These are phyloP conservation scores for Ammodytes dubius DNA, from an alignment of 2,113 vertebrate species.

Conservation along the genomic window DNA sequence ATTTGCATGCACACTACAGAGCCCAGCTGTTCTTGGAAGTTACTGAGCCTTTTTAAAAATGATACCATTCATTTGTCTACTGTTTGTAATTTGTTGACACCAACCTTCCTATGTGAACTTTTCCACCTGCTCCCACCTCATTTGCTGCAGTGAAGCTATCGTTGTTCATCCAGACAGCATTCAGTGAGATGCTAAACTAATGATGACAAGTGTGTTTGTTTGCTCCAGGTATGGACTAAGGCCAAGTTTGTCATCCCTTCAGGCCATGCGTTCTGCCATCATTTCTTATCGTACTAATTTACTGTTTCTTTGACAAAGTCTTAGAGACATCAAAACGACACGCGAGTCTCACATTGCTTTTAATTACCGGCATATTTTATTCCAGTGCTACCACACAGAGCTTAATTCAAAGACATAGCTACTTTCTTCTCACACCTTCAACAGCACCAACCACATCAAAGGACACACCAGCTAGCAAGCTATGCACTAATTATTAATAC, in stretches of 20 bases:
- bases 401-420: conserved; percentile 28
- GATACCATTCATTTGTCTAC: too few relatives aligned
- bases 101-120: background rate
- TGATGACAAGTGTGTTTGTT: background rate
- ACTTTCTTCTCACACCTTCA: conserved; percentile 37
- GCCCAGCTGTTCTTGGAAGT: background rate
- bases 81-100: too few relatives aligned
- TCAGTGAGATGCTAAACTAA: background rate
- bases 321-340: conserved; percentile 12
- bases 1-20: background rate
- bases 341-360: too few relatives aligned
- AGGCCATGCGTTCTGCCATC: background rate
- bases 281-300: conserved; percentile 6
- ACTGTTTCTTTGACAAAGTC: background rate
- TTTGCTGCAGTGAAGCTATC: background rate
- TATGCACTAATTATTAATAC: conserved; percentile 67
- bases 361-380: conserved; percentile 11
- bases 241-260: background rate
- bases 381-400: background rate
- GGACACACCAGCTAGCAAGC: conserved; percentile 19
- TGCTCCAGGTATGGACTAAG: background rate
- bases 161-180: background rate
- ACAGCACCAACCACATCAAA: conserved; percentile 35
- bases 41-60: background rate
- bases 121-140: background rate